Conservation (phyloP, 2,113 vertebrate genomes). For the Scomber colias region DNA sequence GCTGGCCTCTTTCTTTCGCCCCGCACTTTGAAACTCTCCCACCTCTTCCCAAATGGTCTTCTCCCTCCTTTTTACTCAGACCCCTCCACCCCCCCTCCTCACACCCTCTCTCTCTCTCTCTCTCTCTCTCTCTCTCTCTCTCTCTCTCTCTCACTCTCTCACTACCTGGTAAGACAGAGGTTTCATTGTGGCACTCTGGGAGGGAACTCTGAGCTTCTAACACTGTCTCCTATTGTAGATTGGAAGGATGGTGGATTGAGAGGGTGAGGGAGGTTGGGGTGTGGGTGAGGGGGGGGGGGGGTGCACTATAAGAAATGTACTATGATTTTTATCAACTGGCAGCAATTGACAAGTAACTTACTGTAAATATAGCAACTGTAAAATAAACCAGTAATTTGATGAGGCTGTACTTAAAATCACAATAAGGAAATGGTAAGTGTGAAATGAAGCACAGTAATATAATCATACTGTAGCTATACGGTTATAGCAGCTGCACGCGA, state of each 20-base stretch:
- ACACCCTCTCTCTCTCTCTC: not conserved
- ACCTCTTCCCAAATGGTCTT: slow-evolving; percentile 71
- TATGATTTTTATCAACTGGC: too few relatives aligned
- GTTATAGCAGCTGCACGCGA: too few relatives aligned
- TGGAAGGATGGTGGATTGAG: slow-evolving; percentile 31
- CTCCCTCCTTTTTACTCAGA: slow-evolving; percentile 57
- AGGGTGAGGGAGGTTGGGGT: too few relatives aligned
- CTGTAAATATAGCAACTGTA: too few relatives aligned
- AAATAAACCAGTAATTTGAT: too few relatives aligned
- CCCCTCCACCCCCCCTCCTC: not conserved
- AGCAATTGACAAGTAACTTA: too few relatives aligned
- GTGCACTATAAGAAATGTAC: too few relatives aligned
- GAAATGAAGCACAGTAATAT: too few relatives aligned
- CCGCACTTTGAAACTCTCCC: slow-evolving; percentile 69
- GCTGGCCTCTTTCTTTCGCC: slow-evolving; percentile 64
- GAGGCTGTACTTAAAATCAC: too few relatives aligned
- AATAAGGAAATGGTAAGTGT: too few relatives aligned
- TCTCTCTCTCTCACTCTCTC: slow-evolving; percentile 22
- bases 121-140: not conserved
- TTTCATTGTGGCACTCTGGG: slow-evolving; percentile 71
- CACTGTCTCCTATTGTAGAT: slow-evolving; percentile 77
- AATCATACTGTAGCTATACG: too few relatives aligned
- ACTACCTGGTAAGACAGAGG: slow-evolving; percentile 81
- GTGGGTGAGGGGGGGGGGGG: not conserved
- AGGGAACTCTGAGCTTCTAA: slow-evolving; percentile 60